Conservation (phyloP, 2,888 invertebrate genomes). For the Microdon myrmicae region DNA sequence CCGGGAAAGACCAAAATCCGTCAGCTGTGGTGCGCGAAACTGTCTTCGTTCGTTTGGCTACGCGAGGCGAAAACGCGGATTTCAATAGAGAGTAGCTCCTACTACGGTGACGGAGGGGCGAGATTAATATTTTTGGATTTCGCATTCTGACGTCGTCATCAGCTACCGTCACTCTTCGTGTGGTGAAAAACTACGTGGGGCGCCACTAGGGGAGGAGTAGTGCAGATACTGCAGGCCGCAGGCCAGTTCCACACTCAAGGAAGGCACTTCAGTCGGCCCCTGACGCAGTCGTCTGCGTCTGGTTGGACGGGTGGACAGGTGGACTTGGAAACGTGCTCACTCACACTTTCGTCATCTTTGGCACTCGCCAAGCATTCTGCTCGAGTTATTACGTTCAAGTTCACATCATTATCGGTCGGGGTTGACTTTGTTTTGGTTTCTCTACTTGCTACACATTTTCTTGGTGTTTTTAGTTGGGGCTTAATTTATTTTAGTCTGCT, state of each 20-base stretch:
- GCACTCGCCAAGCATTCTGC: slow-evolving; percentile 47
- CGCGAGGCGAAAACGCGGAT: slow-evolving; percentile 1
- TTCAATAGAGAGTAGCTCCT: slow-evolving; percentile 4
- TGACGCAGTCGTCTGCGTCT: slow-evolving; percentile 16
- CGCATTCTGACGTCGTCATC: slow-evolving; percentile 47
- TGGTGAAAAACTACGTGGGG: too few relatives aligned
- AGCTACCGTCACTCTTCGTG: slow-evolving; percentile 15
- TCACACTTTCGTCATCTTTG: slow-evolving; percentile 51
- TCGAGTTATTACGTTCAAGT: slow-evolving; percentile 54
- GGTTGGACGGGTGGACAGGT: background rate
- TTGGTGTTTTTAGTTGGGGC: background rate
- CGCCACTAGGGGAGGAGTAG: too few relatives aligned
- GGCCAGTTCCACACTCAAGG: slow-evolving; percentile 1
- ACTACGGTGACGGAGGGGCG: background rate
- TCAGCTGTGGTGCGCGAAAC: background rate
- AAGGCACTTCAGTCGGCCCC: background rate
- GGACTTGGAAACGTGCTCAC: slow-evolving; percentile 22
- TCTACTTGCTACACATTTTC: slow-evolving; percentile 12
- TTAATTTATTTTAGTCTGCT: background rate
- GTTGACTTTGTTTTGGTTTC: slow-evolving; percentile 14
- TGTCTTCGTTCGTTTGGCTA: too few relatives aligned
- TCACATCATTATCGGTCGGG: slow-evolving; percentile 49
- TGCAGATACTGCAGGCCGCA: slow-evolving; percentile 11
- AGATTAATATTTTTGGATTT: slow-evolving; percentile 32
- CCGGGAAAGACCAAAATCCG: slow-evolving; percentile 1